Evolutionary conservation across 2,888 invertebrate genomes (phyloP), one percentile per base, ranked within the genome.

Genomic region (Lithosia quadra): DNA sequence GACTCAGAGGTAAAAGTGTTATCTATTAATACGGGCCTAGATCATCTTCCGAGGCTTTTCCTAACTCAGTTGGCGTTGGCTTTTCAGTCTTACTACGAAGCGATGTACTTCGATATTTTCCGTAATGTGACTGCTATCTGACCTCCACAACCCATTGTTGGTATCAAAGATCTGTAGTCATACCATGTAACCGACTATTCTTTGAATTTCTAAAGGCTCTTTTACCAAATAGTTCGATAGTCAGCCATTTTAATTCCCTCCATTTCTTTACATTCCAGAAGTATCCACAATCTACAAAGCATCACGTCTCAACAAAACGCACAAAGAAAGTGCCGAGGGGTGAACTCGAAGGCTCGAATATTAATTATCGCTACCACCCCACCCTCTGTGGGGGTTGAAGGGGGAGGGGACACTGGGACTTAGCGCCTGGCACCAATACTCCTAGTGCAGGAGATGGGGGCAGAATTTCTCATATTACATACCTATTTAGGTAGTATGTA

Each of bases 351-450:
- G 79, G 82, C 80, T 81, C 76, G 81, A 84, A 85, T 86, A 93
- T 92, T 93, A 93, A 92, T 92, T 80, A 80, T 80, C 77, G 63
- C 77, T 28, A 57, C 72, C 77, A 72, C 79, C 78, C 43, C 57
- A n/a, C 67, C 65, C 74, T 28, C n/a, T 0, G 28, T 3, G 24
- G 28, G 60, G 63, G 49, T 28, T 33, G 55, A 55, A 64, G 55
- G 65, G 53, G 77, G 60, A 65, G 76, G 76, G 77, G 78, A 68
- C 74, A 72, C 75, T 72, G 80, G 75, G 80, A 82, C 82, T 84
- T 85, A 85, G 91, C 90, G 91, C 92, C 92, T 91, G 92, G 92
- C 80, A 92, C 92, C 91, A 84, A 87, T 83, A 82, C 81, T 80
- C 77, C 81, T 83, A 79, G 76, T 75, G 68, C 70, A 84, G 72